Evolutionary conservation across 1,140 invertebrate genomes (phyloP).

Genomic region (Spodoptera litura): DNA sequence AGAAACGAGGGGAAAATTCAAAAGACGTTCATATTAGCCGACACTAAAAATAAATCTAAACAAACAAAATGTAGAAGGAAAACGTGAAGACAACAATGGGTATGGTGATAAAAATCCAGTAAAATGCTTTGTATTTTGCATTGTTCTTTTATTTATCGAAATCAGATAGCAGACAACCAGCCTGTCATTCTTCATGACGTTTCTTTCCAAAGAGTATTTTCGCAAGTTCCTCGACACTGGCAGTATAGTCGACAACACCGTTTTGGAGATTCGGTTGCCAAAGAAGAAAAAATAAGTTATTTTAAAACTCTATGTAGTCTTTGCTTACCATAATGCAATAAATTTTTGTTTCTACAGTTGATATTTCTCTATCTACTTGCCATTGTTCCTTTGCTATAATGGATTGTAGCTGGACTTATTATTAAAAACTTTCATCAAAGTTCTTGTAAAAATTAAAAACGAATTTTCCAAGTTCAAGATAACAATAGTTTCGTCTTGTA

Average conservation of each 20-base stretch:
- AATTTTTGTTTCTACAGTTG: neutral
- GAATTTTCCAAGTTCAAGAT: no score
- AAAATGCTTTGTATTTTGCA: conserved; percentile 25
- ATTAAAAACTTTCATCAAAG: neutral
- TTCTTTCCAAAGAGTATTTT: conserved; percentile 5
- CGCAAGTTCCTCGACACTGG: neutral
- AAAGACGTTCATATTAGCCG: neutral
- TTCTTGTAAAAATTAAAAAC: no score
- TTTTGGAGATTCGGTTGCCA: no score
- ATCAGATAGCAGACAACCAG: conserved; percentile 35
- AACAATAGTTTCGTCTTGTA: no score
- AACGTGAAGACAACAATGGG: conserved; percentile 21
- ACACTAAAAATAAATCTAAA: conserved; percentile 28
- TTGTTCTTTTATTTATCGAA: conserved; percentile 43
- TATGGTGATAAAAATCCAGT: conserved; percentile 38
- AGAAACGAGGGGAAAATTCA: neutral
- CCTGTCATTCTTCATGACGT: conserved; percentile 38
- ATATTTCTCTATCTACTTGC: neutral
- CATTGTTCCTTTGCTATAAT: neutral
- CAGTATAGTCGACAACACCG: no score
- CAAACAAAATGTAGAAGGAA: neutral
- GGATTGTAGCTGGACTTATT: conserved; percentile 25
- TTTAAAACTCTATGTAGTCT: conserved; percentile 10
- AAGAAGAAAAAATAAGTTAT: neutral
- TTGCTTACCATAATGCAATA: neutral